Percentiles rank a stretch among this genome's conserved stretches.
These are phyloP conservation scores for Antennarius striatus DNA, from an alignment of 2,113 vertebrate species.

Conservation along the genomic window DNA sequence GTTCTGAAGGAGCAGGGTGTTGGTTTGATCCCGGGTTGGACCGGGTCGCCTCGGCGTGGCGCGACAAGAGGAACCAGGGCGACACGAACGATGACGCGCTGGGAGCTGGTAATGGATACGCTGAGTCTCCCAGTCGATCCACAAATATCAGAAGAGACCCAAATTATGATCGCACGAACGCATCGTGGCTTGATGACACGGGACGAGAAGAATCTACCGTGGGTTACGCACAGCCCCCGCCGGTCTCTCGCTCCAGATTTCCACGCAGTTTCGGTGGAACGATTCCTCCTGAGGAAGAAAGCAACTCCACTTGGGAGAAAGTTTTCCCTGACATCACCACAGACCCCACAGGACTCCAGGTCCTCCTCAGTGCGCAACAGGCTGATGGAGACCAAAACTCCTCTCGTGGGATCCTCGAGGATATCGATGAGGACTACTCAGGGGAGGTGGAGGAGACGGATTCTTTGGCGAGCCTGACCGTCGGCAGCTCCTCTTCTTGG, in stretches of 20 bases:
- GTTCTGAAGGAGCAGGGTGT: conserved; percentile 61
- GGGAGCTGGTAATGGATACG: not conserved
- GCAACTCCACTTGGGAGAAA: conserved; percentile 52
- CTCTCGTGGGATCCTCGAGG: conserved; percentile 25
- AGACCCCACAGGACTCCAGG: conserved; percentile 17
- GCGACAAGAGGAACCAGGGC: conserved; percentile 21
- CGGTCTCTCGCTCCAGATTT: conserved; percentile 37
- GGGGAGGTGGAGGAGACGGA: conserved; percentile 68
- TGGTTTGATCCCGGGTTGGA: conserved; percentile 42
- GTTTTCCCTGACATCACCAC: conserved; percentile 28
- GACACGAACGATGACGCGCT: not conserved
- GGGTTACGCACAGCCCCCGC: not conserved
- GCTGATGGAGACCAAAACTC: conserved; percentile 23
- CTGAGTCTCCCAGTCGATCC: not conserved
- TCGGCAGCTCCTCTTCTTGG: conserved; percentile 49
- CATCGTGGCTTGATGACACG: not conserved
- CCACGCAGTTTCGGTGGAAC: conserved; percentile 53
- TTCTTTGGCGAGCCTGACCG: conserved; percentile 7
- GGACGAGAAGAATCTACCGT: not conserved
- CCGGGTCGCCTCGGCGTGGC: conserved; percentile 21
- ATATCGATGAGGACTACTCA: conserved; percentile 59
- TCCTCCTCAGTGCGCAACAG: conserved; percentile 12
- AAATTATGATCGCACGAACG: not conserved
- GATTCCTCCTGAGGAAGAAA: conserved; percentile 21
- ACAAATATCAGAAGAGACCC: not conserved